Percentiles rank a stretch among this genome's conserved stretches.
These are phyloP conservation scores for Mormoops blainvillei DNA, from an alignment of 2,113 vertebrate species.

Conservation along the genomic window DNA sequence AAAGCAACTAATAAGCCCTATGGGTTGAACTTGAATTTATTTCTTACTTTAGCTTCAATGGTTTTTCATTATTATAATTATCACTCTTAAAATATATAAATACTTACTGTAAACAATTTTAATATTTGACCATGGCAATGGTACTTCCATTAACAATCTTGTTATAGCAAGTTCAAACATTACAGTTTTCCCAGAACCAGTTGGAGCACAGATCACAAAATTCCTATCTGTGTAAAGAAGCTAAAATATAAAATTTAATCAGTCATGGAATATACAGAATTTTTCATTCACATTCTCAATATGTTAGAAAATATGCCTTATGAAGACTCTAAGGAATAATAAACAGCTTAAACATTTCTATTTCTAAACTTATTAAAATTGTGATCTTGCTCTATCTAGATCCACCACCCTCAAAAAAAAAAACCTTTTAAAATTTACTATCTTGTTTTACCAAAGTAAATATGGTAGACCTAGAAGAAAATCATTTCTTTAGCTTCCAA, in stretches of 20 bases:
- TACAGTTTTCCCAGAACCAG: conserved; percentile 97
- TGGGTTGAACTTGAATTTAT: not conserved
- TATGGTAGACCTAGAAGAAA: conserved; percentile 15
- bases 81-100: not conserved
- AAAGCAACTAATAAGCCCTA: not conserved
- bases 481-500: conserved; percentile 17
- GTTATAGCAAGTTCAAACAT: conserved; percentile 95
- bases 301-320: conserved; percentile 27
- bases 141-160: conserved; percentile 91
- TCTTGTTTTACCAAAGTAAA: conserved; percentile 25
- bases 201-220: conserved; percentile 96
- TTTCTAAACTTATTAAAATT: conserved; percentile 36
- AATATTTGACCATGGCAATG: conserved; percentile 91
- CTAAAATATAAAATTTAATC: conserved; percentile 79
- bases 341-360: conserved; percentile 18
- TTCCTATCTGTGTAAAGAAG: conserved; percentile 94
- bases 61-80: conserved; percentile 24
- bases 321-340: not conserved
- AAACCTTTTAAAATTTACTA: conserved; percentile 30
- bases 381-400: not conserved
- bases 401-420: not conserved
- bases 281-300: conserved; percentile 42
- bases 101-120: conserved; percentile 96
- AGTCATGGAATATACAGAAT: not conserved
- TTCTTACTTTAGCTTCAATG: conserved; percentile 12